These are phyloP conservation scores for Henricia sp. DNA, from an alignment of 53 echinoderm and acorn worm species.

Conservation along the genomic window DNA sequence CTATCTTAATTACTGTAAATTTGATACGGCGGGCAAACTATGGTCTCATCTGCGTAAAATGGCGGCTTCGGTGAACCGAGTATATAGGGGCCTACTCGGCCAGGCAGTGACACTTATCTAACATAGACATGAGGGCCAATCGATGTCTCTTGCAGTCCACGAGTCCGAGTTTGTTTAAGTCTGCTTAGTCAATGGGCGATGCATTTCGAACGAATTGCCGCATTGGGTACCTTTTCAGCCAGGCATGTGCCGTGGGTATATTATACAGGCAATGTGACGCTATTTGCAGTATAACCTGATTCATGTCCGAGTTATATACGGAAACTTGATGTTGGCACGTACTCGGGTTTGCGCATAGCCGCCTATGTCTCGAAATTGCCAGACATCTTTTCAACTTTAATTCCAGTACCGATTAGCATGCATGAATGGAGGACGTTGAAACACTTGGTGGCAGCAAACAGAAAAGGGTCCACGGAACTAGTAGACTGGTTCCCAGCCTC, in stretches of 20 bases:
- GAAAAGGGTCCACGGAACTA: too few species aligned
- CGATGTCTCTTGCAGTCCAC: slow-evolving; percentile 29
- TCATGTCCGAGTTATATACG: slow-evolving; percentile 17
- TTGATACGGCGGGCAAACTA: slow-evolving; percentile 67
- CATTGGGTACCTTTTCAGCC: neutral
- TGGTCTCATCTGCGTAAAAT: too few species aligned
- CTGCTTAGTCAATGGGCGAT: neutral
- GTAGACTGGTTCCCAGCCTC: too few species aligned
- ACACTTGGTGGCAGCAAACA: too few species aligned
- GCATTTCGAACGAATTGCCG: slow-evolving; percentile 1
- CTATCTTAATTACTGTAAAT: slow-evolving; percentile 70
- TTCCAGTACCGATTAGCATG: too few species aligned
- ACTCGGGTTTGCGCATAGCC: too few species aligned
- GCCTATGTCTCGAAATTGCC: too few species aligned
- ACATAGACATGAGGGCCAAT: slow-evolving; percentile 28
- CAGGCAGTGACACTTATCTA: slow-evolving; percentile 7
- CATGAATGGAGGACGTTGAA: too few species aligned
- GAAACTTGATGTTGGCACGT: slow-evolving; percentile 54
- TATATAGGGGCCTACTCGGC: neutral
- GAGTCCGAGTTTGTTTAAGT: slow-evolving; percentile 26
- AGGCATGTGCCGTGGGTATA: slow-evolving; percentile 11
- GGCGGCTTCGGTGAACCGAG: too few species aligned
- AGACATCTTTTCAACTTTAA: too few species aligned
- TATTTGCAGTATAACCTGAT: slow-evolving; percentile 51
- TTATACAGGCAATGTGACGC: slow-evolving; percentile 7